phyloP scores from a whole-genome alignment of 2,888 invertebrate genomes.

The Alloscopus bannaensis region DNA sequence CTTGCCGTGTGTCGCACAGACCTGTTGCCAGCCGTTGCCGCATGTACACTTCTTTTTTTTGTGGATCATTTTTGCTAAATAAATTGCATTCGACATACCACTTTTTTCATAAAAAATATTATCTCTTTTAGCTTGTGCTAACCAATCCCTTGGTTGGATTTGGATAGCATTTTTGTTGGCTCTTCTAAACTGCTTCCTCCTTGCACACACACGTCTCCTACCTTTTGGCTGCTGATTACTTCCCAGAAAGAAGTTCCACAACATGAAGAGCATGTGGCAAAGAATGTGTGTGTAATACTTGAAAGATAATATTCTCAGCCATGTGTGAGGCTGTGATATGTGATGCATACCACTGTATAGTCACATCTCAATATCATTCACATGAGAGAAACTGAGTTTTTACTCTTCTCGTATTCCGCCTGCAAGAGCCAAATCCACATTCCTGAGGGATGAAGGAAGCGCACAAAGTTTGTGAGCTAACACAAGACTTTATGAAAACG shows the following conservation, averaged over 20 bases:
- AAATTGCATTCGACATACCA: slow-evolving; percentile 47
- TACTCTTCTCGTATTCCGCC: too few species aligned
- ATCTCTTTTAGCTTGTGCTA: too few species aligned
- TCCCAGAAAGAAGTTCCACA: slow-evolving; percentile 51
- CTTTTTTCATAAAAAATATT: slow-evolving; percentile 29
- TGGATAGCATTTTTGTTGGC: too few species aligned
- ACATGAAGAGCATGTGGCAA: slow-evolving; percentile 12
- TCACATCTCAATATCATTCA: too few species aligned
- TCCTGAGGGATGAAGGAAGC: slow-evolving; percentile 13
- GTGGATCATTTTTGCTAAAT: slow-evolving; percentile 40
- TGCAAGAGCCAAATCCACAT: background rate
- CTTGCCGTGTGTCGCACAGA: background rate
- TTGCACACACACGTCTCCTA: slow-evolving; percentile 24
- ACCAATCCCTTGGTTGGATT: slow-evolving; percentile 33
- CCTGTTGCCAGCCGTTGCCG: slow-evolving; percentile 12
- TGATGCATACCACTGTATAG: background rate
- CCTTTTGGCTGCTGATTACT: slow-evolving; percentile 33
- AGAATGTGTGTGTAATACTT: background rate
- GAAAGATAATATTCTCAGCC: background rate
- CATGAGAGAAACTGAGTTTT: too few species aligned
- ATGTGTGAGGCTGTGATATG: background rate
- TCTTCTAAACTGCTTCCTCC: slow-evolving; percentile 23
- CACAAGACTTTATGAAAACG: too few species aligned
- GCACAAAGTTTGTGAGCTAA: background rate
- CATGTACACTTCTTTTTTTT: slow-evolving; percentile 36